phyloP scores from a whole-genome alignment of 2,888 invertebrate genomes.

The Hemithea aestivaria region DNA sequence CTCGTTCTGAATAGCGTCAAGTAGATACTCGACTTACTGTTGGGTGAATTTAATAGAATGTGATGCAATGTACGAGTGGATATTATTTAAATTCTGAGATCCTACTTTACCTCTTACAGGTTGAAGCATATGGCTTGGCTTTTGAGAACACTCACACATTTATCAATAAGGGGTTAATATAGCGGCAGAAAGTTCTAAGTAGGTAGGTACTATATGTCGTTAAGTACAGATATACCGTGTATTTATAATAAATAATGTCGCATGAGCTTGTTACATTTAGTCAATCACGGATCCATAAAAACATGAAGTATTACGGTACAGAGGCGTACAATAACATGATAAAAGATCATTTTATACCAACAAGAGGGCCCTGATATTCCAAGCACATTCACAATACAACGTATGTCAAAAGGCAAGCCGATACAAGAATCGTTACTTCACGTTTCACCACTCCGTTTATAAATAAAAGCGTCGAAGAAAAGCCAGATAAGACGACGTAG shows the following conservation, averaged over 20 bases:
- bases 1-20: constrained; percentile 52
- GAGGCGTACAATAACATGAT: neutral
- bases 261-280: too few relatives aligned
- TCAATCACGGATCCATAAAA: too few relatives aligned
- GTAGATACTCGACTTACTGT: constrained; percentile 42
- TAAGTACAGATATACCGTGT: too few relatives aligned
- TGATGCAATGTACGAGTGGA: constrained; percentile 28
- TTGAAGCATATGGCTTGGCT: too few relatives aligned
- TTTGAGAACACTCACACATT: too few relatives aligned
- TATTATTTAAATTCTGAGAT: constrained; percentile 14
- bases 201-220: too few relatives aligned
- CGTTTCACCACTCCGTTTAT: constrained; percentile 68
- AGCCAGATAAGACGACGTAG: constrained; percentile 70
- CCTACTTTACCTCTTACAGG: neutral
- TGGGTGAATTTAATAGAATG: constrained; percentile 41
- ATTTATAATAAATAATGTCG: neutral
- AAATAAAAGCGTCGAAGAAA: constrained; percentile 74
- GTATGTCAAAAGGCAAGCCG: constrained; percentile 54
- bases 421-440: constrained; percentile 62
- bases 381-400: constrained; percentile 44
- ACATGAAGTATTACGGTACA: too few relatives aligned
- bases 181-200: too few relatives aligned
- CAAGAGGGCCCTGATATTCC: constrained; percentile 27
- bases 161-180: too few relatives aligned
- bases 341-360: constrained; percentile 12